Base-by-base conservation (phyloP, 2,888 invertebrate genomes). In the Leistus spinibarbis region DNA sequence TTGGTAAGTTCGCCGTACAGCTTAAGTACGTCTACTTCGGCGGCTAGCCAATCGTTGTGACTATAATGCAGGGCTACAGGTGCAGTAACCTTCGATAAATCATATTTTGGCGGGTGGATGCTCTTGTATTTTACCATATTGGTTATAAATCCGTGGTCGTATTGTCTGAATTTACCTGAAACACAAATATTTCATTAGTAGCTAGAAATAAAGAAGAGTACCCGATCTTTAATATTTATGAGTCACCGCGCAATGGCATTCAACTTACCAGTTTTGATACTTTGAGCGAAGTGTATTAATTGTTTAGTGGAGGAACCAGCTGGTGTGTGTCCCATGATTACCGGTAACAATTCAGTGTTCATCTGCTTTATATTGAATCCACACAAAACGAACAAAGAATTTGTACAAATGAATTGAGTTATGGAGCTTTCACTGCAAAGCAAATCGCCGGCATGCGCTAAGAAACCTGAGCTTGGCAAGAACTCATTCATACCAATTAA, bases 231-330 rank as follows among this genome's bases (percentile, higher is more conserved):
- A 40, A 1, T 40, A 40, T 5, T 40, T 40, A 40, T n/a, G n/a
- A n/a, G n/a, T n/a, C n/a, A n/a, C n/a, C n/a, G n/a, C n/a, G n/a
- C n/a, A n/a, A n/a, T n/a, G n/a, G n/a, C n/a, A n/a, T n/a, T n/a
- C 40, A 40, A 56, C 16, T 69, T 77, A 77, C 84, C 83, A 64
- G 87, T 88, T 13, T 83, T 80, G 19, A 91, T 88, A 20, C 89
- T 86, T 85, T 95, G 95, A 0, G 87, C 91, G 81, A 89, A 95
- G 83, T 95, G 95, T 2, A 90, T 85, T 4, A 94, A 82, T 82
- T 94, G 93, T 80, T 89, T 89, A 0, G 90, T 88, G 0, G 94
- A 88, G 5, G 81, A 66, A 23, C 84, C 84, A 62, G 83, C 84
- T 13, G 85, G 85, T 3, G 81, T 78, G 62, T 81, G 80, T 17